phyloP scores from a whole-genome alignment of 2,888 invertebrate species.

The Horisme vitalbata region DNA sequence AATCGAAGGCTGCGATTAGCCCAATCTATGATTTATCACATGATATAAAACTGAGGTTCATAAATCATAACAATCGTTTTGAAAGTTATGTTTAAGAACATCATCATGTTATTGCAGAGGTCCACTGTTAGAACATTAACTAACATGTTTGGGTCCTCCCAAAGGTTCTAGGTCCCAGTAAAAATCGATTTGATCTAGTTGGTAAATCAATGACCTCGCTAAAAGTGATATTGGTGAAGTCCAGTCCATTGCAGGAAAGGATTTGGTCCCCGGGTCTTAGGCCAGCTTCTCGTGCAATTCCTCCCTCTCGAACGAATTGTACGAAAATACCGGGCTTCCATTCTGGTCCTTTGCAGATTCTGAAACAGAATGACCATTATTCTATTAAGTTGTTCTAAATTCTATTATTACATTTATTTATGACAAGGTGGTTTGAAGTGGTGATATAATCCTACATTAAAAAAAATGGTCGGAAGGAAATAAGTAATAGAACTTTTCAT shows the following conservation, averaged over 20 bases:
- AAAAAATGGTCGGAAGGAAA: too few species aligned
- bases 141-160: too few species aligned
- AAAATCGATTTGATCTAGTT: too few species aligned
- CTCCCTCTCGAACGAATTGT: conserved; percentile 94
- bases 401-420: too few species aligned
- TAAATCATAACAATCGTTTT: conserved; percentile 2
- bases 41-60: background rate
- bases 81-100: conserved; percentile 1
- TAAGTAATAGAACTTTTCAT: too few species aligned
- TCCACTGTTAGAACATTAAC: too few species aligned
- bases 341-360: conserved; percentile 92
- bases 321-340: conserved; percentile 95
- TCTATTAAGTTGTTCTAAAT: too few species aligned
- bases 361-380: conserved; percentile 52
- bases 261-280: conserved; percentile 96
- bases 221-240: conserved; percentile 89
- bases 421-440: too few species aligned
- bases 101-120: background rate
- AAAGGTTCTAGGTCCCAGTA: too few species aligned
- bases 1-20: background rate
- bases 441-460: too few species aligned
- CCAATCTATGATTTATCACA: background rate
- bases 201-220: conserved; percentile 86
- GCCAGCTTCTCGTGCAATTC: conserved; percentile 94
- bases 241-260: conserved; percentile 92